Conservation (phyloP, 2,113 vertebrate species). For the Mohoua ochrocephala region DNA sequence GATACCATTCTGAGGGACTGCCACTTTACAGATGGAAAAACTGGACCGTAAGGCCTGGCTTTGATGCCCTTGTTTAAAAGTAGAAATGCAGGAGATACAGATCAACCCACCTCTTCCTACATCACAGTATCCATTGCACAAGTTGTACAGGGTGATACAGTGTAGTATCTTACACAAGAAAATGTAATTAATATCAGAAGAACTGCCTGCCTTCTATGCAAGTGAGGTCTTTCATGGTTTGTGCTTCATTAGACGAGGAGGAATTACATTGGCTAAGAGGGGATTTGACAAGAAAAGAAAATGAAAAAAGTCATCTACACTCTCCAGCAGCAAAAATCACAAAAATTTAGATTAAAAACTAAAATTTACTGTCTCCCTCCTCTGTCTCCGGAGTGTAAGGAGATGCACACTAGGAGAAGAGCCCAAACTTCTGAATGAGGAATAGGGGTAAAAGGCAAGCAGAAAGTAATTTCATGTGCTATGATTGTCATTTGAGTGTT, state of each 20-base stretch:
- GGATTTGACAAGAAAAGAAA: not conserved
- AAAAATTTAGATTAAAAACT: not conserved
- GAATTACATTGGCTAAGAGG: not conserved
- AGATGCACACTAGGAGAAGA: not conserved
- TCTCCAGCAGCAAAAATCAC: not conserved
- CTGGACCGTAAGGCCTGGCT: not conserved
- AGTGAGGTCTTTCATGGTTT: not conserved
- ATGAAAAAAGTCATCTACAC: not conserved
- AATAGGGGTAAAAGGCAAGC: not conserved
- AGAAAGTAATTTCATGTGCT: not conserved
- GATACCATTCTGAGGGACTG: not conserved
- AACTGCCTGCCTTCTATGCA: not conserved
- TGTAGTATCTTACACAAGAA: not conserved
- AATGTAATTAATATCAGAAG: not conserved
- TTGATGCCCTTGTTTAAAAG: not conserved
- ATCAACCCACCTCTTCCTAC: not conserved
- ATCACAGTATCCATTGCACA: not conserved
- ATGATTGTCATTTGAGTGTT: not conserved
- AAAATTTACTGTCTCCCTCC: not conserved
- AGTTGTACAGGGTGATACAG: not conserved
- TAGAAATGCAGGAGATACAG: not conserved
- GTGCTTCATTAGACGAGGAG: not conserved
- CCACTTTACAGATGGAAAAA: not conserved
- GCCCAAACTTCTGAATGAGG: not conserved
- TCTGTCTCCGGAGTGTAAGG: not conserved